A percentile compares a stretch with the other conserved stretches of the same genome.
Evolutionary conservation across 2,888 invertebrate species (phyloP).

Genomic region (Bimastos eiseni): DNA sequence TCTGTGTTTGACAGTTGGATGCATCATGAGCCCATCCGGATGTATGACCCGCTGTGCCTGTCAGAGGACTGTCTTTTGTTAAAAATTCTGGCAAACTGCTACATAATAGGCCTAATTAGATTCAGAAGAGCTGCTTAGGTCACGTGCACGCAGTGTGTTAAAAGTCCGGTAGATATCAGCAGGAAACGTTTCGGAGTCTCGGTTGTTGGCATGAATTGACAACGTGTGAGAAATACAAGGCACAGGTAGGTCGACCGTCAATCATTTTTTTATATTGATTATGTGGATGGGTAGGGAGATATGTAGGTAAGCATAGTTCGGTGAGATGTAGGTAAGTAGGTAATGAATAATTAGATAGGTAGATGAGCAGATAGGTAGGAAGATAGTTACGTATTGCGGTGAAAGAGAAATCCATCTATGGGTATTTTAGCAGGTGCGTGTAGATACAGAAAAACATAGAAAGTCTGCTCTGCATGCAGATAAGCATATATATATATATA

Average conservation of each 20-base stretch:
- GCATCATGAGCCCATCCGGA: not conserved
- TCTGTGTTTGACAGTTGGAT: not conserved
- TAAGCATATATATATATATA: no score
- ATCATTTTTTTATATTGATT: no score
- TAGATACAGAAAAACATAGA: no score
- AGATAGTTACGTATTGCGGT: no score
- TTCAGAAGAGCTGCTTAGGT: not conserved
- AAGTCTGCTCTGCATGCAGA: no score
- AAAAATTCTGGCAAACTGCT: not conserved
- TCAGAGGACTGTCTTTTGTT: not conserved
- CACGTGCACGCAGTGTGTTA: not conserved
- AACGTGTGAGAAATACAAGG: not conserved
- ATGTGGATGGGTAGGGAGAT: no score
- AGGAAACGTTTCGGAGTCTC: not conserved
- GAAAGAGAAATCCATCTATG: no score
- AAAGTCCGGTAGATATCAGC: not conserved
- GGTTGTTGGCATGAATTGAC: not conserved
- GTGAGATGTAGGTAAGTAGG: no score
- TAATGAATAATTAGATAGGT: no score
- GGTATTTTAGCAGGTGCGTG: no score
- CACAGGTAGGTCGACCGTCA: not conserved
- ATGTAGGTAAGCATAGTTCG: no score
- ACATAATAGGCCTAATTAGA: not conserved
- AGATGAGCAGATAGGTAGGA: no score
- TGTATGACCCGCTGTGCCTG: not conserved